A percentile compares a stretch with the other conserved stretches of the same genome.
These are phyloP conservation scores for Ectemnius continuus DNA, from an alignment of 2,888 invertebrate species.

Conservation along the genomic window DNA sequence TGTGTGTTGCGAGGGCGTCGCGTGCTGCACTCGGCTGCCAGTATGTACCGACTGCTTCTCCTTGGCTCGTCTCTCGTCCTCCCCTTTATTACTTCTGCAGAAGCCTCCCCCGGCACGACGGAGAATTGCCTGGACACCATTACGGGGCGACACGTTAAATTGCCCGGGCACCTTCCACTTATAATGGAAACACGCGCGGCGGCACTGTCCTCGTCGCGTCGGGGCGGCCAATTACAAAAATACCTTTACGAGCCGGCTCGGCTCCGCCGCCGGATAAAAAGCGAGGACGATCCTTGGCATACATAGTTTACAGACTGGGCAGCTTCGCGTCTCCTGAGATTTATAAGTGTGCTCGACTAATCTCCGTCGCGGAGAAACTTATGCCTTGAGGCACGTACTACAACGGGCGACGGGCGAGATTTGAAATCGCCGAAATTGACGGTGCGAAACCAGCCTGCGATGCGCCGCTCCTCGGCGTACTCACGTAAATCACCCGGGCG, in stretches of 20 bases:
- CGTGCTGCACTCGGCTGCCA: slow-evolving; percentile 50
- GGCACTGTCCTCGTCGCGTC: not conserved
- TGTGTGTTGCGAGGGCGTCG: slow-evolving; percentile 54
- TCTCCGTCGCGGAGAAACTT: not conserved
- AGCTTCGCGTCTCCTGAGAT: not conserved
- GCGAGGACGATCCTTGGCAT: not conserved
- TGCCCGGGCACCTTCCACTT: slow-evolving; percentile 30
- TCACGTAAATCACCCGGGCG: slow-evolving; percentile 68
- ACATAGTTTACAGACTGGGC: not conserved
- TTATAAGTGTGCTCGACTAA: not conserved
- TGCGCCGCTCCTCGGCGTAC: slow-evolving; percentile 46
- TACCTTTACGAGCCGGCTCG: not conserved
- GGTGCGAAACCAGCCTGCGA: slow-evolving; percentile 46
- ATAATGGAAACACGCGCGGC: not conserved
- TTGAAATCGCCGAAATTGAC: slow-evolving; percentile 47
- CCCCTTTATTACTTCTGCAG: slow-evolving; percentile 46
- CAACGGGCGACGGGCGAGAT: slow-evolving; percentile 43
- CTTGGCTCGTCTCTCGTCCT: slow-evolving; percentile 32
- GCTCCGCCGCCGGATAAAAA: not conserved
- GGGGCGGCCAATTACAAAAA: slow-evolving; percentile 8
- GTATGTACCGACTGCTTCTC: no score
- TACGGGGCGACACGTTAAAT: slow-evolving; percentile 22
- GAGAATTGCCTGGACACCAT: slow-evolving; percentile 24
- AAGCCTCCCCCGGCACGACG: slow-evolving; percentile 29
- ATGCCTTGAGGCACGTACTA: slow-evolving; percentile 34